Evolutionary conservation across 2,888 invertebrate genomes (phyloP), one percentile per base, ranked within the genome.

Genomic region (Asteroscopus sphinx): DNA sequence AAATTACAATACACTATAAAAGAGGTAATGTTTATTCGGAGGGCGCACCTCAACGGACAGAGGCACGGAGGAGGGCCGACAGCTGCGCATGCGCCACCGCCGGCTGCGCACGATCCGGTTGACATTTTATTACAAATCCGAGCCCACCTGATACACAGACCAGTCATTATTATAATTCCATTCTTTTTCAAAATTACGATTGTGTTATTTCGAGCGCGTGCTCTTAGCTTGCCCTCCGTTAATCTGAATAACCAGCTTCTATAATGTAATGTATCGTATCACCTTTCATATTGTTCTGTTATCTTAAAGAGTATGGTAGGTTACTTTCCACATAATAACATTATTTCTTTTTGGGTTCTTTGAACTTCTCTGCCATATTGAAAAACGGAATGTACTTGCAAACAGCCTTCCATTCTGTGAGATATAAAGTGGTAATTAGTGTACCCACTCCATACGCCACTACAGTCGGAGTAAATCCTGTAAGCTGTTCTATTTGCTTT

Each of bases 401-500:
- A 11, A 97, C 85, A 8, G 94, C 79, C 83, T 96, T 96, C 97
- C 97, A 98, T 77, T 98, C 97, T 0, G 97, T 97, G 46, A 96
- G 86, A 82, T 97, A 98, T 1, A 96, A 76, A 11, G 96, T 52
- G 0, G 86, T 88, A 9, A 95, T 73, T n/a, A 95, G 85, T 32
- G 94, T 94, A 0, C 96, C 93, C 28, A 95, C 83, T 16, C 96
- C 96, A 81, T 95, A 98, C 0, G 89, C 82, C 3, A 91, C 69
- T 4, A 94, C 91, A 7, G 96, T 95, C 0, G 95, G 94, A 33
- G 95, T 66, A 94, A 87, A 89, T 35, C 76, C 73, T 12, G 77
- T 72, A 1, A 95, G 86, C 58, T 95, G 92, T 79, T 96, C 95
- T 12, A 95, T 76, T 73, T 95, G 95, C 77, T 95, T 96, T 85